Conservation (phyloP, 2,888 invertebrate species). For the Pachydiplax longipennis region DNA sequence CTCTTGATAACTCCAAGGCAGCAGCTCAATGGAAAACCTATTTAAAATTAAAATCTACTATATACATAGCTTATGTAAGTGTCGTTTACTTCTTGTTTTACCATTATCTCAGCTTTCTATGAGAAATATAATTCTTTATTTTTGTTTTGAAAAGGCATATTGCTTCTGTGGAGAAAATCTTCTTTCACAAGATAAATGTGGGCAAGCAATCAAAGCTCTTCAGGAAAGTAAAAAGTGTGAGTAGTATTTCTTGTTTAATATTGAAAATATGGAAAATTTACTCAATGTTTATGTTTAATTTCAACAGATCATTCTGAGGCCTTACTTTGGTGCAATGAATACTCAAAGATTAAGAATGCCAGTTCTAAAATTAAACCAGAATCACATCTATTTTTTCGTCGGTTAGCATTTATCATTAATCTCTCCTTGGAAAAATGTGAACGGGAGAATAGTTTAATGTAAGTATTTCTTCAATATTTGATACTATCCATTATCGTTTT, state of each 20-base stretch:
- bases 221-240: slow-evolving; percentile 64
- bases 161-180: slow-evolving; percentile 68
- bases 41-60: slow-evolving; percentile 66
- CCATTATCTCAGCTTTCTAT: no score
- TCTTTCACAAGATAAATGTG: slow-evolving; percentile 69
- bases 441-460: slow-evolving; percentile 72
- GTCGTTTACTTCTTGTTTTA: background rate
- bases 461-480: slow-evolving; percentile 53
- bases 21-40: slow-evolving; percentile 68
- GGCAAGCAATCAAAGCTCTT: slow-evolving; percentile 68
- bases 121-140: background rate
- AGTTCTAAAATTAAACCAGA: slow-evolving; percentile 67
- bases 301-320: slow-evolving; percentile 61
- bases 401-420: slow-evolving; percentile 64
- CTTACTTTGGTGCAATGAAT: slow-evolving; percentile 64
- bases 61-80: slow-evolving; percentile 69
- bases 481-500: no score
- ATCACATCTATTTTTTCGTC: slow-evolving; percentile 68
- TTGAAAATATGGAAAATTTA: background rate
- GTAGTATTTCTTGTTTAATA: slow-evolving; percentile 46
- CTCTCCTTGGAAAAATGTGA: slow-evolving; percentile 70
- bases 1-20: slow-evolving; percentile 62
- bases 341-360: slow-evolving; percentile 65
- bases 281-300: background rate
- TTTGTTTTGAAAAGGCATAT: slow-evolving; percentile 62